Percentiles rank a stretch among this genome's conserved stretches.
Conservation (phyloP, 2,113 vertebrate genomes). For the Rhinogobius similis region DNA sequence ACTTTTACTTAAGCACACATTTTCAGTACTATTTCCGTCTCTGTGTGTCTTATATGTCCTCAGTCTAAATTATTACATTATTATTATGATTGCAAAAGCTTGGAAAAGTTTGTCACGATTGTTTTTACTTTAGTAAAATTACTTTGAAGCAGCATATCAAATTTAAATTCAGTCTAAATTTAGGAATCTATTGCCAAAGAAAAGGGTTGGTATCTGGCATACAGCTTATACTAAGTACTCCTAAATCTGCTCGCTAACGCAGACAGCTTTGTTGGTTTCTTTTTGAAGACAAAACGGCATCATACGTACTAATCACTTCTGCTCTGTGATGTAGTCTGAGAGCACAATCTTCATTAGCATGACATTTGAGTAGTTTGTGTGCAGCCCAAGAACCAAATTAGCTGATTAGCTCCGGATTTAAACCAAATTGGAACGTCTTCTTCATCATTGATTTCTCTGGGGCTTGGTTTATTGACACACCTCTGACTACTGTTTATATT, state of each 20-base stretch:
- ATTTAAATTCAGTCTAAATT: no score
- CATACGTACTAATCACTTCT: neutral
- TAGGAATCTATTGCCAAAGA: no score
- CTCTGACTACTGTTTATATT: constrained; percentile 25
- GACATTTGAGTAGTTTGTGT: constrained; percentile 32
- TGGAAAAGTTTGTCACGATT: no score
- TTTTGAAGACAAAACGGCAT: constrained; percentile 22
- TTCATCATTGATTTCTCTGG: constrained; percentile 61
- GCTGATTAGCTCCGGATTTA: constrained; percentile 66
- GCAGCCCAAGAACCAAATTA: constrained; percentile 56
- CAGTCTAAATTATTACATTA: no score
- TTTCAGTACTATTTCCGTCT: no score
- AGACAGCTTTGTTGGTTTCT: neutral
- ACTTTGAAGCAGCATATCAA: no score
- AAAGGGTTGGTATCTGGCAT: no score
- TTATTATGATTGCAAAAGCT: neutral
- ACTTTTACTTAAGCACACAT: no score
- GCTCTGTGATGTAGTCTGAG: constrained; percentile 30
- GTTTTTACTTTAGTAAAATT: no score
- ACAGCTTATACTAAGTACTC: no score
- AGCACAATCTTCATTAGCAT: constrained; percentile 46
- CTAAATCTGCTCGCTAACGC: no score
- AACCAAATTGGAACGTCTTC: constrained; percentile 63
- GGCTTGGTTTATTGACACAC: constrained; percentile 57
- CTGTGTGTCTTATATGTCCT: no score